Base-by-base conservation (phyloP, 2,113 vertebrate species). In the Nycticebus coucang region DNA sequence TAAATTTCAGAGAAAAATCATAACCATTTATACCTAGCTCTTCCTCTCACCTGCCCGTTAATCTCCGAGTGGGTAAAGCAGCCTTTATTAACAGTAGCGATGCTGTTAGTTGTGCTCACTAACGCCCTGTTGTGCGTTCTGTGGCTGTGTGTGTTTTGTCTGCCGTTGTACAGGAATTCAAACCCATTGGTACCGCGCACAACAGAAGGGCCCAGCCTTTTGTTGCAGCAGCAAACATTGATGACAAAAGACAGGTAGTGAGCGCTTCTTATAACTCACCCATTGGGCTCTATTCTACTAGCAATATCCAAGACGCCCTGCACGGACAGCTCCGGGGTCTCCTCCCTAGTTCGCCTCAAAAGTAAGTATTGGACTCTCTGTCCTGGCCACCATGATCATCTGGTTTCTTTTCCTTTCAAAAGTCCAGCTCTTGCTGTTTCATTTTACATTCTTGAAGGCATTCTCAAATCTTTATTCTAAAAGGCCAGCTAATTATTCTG, bases 241-340 rank as follows among this genome's bases (percentile, higher is more conserved):
- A 99, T 95, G 99, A 99, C 98, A 99, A 98, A 98, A 99, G 98
- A 89, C 99, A 99, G 99, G 99, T 99, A 98, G 99, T 99, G 98
- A 99, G 99, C 72, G 98, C 99, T 28, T 98, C 99, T 98, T 99
- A 99, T 99, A 99, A 99, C 98, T 99, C 99, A 78, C 99, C 99
- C 69, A 99, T 99, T 96, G 99, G 99, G 97, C 99, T 99, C 87
- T 99, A 99, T 98, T 99, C 99, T 96, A 99, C 99, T 85, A 99
- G 99, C 98, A 99, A 99, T 98, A 99, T 99, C 96, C 99, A 99
- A 98, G 99, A 99, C 0, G 99, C 99, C 0, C 99, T 99, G 95
- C 99, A 99, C 0, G 99, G 99, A 93, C 99, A 99, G 97, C 99
- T 99, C 96, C 98, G 99, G 88, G 99, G 99, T 94, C 98, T 99